Evolutionary conservation across 2,888 invertebrate genomes (phyloP), one percentile per base, ranked within the genome.

Genomic region (Anticlea derivata): DNA sequence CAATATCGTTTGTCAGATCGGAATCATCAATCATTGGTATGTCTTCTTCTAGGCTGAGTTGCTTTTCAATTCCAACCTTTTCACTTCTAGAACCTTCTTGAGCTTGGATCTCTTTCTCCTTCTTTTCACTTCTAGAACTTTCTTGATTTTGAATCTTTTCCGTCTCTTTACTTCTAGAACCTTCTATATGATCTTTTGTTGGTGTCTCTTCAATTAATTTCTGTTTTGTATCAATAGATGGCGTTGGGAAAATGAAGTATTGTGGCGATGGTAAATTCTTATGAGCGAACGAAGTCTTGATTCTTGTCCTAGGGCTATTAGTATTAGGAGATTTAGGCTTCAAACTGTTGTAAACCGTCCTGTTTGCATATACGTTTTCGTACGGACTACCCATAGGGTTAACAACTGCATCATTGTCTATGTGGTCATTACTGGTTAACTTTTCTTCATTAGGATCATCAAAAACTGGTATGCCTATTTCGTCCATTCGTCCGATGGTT

Each of bases 231-330:
- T 85, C 83, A 35, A 73, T 70, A 0, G 87, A 82, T 1, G 88
- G 82, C 1, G 87, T 82, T 0, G 91, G 91, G 54, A 91, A 91
- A 29, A 91, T 71, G 41, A 91, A 91, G 68, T 90, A 90, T 49
- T 91, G 91, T 1, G 91, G 91, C 2, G 89, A 79, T 1, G 83
- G 71, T 5, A 92, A 49, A 81, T 85, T 86, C 79, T 88, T 91
- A 60, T 91, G 91, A 5, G 91, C 86, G 61, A 92, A 93, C 0
- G 77, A 80, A 0, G 94, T 94, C 66, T 93, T 93, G 20, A 94
- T 94, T 72, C 93, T 85, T 1, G 93, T 92, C 53, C 94, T 85
- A 1, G 94, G 94, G 74, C 79, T 92, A 80, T 78, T 91, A 27
- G 88, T 91, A 60, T 82, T 89, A 0, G 85, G 92, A 23, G 83